A percentile compares a stretch with the other conserved stretches of the same genome.
These are phyloP conservation scores for Enteromius anoplus DNA, from an alignment of 2,797 vertebrate species.

Conservation along the genomic window DNA sequence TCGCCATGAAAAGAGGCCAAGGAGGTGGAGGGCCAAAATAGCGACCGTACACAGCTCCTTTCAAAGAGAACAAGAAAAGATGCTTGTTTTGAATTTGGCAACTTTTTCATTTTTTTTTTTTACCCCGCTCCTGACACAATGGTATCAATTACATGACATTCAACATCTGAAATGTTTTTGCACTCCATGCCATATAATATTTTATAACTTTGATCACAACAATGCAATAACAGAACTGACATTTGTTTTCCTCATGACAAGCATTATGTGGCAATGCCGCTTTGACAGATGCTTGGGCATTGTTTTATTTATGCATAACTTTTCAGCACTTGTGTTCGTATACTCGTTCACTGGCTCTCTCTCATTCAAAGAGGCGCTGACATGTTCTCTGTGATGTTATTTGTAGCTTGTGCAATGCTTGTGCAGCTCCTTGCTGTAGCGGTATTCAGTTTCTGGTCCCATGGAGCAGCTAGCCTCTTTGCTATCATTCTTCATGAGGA, in stretches of 20 bases:
- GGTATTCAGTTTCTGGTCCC: constrained; percentile 27
- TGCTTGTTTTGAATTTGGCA: not conserved
- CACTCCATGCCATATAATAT: constrained; percentile 7
- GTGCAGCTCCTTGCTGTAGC: constrained; percentile 34
- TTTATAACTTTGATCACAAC: constrained; percentile 22
- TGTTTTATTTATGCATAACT: constrained; percentile 10
- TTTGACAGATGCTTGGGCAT: constrained; percentile 33
- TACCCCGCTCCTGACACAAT: not conserved
- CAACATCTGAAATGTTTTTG: constrained; percentile 31
- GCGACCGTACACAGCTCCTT: not conserved
- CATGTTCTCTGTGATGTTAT: constrained; percentile 40
- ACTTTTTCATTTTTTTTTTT: not conserved
- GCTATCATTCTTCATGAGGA: constrained; percentile 37
- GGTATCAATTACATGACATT: constrained; percentile 12
- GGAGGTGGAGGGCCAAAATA: constrained; percentile 16
- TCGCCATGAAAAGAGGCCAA: constrained; percentile 23
- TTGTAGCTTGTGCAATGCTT: constrained; percentile 44
- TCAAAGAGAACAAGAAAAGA: not conserved
- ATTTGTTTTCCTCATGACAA: constrained; percentile 1
- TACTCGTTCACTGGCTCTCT: constrained; percentile 23
- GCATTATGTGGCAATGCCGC: not conserved
- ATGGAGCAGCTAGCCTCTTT: constrained; percentile 21
- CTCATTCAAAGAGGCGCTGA: constrained; percentile 24
- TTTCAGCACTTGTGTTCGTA: constrained; percentile 16
- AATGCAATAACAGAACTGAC: constrained; percentile 23